A percentile compares a stretch with the other conserved stretches of the same genome.
Evolutionary conservation across 2,797 vertebrate genomes (phyloP).

Genomic region (Coluber constrictor): DNA sequence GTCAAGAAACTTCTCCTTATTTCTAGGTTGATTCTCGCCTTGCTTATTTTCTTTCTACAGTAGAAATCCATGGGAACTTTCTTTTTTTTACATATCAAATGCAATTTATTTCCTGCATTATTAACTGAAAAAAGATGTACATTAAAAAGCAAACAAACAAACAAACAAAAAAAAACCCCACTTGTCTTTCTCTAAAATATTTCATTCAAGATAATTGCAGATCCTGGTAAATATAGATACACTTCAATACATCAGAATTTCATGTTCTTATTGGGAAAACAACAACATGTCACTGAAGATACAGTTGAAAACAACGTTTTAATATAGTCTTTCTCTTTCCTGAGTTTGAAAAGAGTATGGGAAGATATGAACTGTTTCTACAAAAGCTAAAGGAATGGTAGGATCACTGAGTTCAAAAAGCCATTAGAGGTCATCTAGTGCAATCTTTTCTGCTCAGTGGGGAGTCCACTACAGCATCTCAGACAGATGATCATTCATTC

Average conservation of each 20-base stretch:
- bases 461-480: not conserved
- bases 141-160: not conserved
- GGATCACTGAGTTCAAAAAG: not conserved
- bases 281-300: not conserved
- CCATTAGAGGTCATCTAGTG: not conserved
- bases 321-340: not conserved
- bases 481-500: not conserved
- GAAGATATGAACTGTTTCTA: not conserved
- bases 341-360: not conserved
- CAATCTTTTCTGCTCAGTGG: not conserved
- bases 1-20: not conserved
- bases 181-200: not conserved
- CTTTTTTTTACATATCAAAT: not conserved
- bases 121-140: not conserved
- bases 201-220: not conserved
- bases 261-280: not conserved
- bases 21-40: not conserved
- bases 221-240: not conserved
- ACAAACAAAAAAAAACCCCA: no score
- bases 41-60: not conserved
- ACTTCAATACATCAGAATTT: not conserved
- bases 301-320: not conserved
- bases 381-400: not conserved
- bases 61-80: not conserved
- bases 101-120: not conserved